Evolutionary conservation across 1,140 invertebrate species (phyloP).

Genomic region (Papilio polytes): DNA sequence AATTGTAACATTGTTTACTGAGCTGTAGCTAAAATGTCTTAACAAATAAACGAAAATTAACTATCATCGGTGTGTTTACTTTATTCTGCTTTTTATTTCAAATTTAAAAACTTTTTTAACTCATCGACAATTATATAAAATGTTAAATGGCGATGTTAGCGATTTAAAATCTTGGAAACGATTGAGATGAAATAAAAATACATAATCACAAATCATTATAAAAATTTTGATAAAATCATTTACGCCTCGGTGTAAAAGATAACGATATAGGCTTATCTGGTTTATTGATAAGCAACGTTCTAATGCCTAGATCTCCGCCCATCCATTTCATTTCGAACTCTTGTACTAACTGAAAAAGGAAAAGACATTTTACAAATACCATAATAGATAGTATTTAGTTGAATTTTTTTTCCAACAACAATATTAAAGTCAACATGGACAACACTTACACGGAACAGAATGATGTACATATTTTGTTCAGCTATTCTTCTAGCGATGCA

Average conservation of each 20-base stretch:
- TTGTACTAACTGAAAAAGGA: conserved; percentile 86
- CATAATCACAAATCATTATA: conserved; percentile 9
- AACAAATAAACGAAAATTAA: conserved; percentile 31
- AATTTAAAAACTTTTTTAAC: neutral
- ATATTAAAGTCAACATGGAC: conserved; percentile 27
- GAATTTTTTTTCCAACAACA: neutral
- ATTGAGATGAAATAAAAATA: neutral
- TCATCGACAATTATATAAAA: neutral
- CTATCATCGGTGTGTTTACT: neutral
- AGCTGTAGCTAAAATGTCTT: conserved; percentile 16
- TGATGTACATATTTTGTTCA: conserved; percentile 93
- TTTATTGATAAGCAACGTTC: conserved; percentile 91
- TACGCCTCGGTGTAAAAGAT: conserved; percentile 76
- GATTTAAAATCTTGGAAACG: neutral
- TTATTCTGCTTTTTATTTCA: neutral
- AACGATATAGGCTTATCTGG: conserved; percentile 89
- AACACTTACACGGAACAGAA: conserved; percentile 91
- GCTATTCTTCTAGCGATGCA: conserved; percentile 95
- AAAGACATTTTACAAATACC: conserved; percentile 3
- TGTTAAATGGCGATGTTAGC: too few species aligned
- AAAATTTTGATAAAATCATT: conserved; percentile 30
- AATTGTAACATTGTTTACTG: conserved; percentile 33
- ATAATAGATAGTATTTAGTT: too few species aligned
- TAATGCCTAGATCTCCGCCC: conserved; percentile 85
- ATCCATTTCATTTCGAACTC: conserved; percentile 89